phyloP scores from a whole-genome alignment of 2,113 vertebrate genomes.

The Vulpes ferrilata region DNA sequence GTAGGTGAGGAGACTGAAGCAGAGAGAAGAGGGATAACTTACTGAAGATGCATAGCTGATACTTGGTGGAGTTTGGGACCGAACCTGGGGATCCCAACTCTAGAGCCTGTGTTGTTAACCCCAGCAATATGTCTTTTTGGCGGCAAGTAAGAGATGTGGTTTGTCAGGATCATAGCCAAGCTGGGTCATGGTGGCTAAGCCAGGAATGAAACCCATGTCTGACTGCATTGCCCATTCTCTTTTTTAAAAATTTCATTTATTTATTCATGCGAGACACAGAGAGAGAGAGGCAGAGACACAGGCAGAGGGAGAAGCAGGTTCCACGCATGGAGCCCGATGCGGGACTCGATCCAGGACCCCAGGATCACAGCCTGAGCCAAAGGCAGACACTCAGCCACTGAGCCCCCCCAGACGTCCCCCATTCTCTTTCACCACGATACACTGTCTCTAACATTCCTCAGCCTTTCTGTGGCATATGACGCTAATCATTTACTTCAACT shows the following conservation, averaged over 20 bases:
- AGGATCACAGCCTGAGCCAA: too few relatives aligned
- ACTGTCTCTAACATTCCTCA: neutral
- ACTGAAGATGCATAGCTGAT: neutral
- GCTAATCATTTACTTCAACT: neutral
- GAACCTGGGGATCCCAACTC: neutral
- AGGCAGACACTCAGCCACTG: too few relatives aligned
- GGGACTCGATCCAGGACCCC: too few relatives aligned
- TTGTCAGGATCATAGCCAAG: neutral
- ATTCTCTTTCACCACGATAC: neutral
- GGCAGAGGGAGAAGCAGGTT: too few relatives aligned
- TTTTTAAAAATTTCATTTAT: too few relatives aligned
- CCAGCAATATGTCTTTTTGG: neutral
- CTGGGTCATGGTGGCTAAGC: neutral
- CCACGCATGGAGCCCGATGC: too few relatives aligned
- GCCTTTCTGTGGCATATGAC: neutral
- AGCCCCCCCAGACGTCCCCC: too few relatives aligned
- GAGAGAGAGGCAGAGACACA: too few relatives aligned
- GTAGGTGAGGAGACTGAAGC: neutral
- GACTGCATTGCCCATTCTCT: neutral
- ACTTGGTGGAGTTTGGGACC: neutral
- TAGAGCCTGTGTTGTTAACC: neutral
- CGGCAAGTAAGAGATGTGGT: neutral
- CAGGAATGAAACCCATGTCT: neutral
- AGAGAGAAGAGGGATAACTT: neutral
- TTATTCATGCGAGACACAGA: too few relatives aligned